These are phyloP conservation scores for Drosophila dives DNA, from an alignment of 2,888 invertebrate genomes.

Conservation along the genomic window DNA sequence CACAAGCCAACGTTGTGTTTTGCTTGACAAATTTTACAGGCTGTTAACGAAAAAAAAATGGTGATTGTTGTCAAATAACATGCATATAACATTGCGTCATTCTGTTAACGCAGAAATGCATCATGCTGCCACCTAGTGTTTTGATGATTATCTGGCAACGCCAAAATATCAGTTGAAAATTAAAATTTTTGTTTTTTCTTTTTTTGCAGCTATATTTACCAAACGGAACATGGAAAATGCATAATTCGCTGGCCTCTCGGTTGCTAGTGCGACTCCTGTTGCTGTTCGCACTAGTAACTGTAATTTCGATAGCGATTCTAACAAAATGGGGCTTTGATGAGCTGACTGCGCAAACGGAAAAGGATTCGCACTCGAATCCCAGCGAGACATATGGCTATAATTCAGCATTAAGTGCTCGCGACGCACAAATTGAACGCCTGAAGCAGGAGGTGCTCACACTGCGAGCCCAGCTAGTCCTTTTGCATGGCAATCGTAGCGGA, in stretches of 20 bases:
- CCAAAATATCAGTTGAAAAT: neutral
- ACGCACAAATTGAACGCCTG: slow-evolving; percentile 88
- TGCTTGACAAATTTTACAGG: slow-evolving; percentile 26
- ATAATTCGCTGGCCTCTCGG: slow-evolving; percentile 78
- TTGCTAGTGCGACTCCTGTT: slow-evolving; percentile 82
- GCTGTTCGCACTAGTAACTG: slow-evolving; percentile 82
- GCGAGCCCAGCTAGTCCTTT: slow-evolving; percentile 71
- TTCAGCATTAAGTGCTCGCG: slow-evolving; percentile 86
- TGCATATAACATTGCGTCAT: slow-evolving; percentile 24
- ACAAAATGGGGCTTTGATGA: slow-evolving; percentile 83
- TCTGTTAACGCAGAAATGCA: slow-evolving; percentile 17
- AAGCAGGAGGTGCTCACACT: slow-evolving; percentile 88
- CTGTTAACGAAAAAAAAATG: slow-evolving; percentile 33
- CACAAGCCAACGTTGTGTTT: slow-evolving; percentile 44
- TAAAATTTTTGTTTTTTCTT: slow-evolving; percentile 6
- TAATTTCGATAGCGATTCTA: slow-evolving; percentile 80
- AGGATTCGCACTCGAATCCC: slow-evolving; percentile 56
- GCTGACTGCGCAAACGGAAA: slow-evolving; percentile 74
- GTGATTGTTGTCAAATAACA: slow-evolving; percentile 6
- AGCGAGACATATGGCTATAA: slow-evolving; percentile 74
- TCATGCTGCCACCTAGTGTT: neutral
- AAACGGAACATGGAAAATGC: slow-evolving; percentile 71
- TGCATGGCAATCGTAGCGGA: slow-evolving; percentile 50
- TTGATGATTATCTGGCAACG: slow-evolving; percentile 23
- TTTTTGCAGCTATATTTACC: slow-evolving; percentile 37